Evolutionary conservation across 2,888 invertebrate species (phyloP).

Genomic region (Stramonita haemastoma): DNA sequence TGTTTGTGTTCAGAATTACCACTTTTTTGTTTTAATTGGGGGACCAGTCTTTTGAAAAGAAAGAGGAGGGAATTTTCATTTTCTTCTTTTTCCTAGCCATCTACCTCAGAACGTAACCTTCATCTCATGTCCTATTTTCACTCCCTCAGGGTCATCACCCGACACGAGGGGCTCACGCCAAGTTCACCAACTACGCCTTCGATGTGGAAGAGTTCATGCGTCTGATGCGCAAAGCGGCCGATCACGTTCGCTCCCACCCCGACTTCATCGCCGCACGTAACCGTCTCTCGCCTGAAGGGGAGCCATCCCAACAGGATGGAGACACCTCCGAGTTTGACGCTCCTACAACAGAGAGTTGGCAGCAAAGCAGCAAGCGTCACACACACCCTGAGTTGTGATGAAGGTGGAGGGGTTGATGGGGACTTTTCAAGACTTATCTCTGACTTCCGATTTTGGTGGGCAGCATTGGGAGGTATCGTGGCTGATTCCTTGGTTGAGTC

Average conservation of each 20-base stretch:
- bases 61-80: no score
- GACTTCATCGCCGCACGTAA: slow-evolving; percentile 58
- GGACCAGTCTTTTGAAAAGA: no score
- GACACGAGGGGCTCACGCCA: slow-evolving; percentile 92
- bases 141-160: slow-evolving; percentile 92
- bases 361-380: background rate
- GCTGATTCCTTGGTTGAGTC: no score
- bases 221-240: slow-evolving; percentile 85
- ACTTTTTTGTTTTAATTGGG: no score
- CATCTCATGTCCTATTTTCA: slow-evolving; percentile 37
- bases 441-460: no score
- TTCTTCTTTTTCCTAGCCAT: background rate
- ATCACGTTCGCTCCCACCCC: slow-evolving; percentile 83
- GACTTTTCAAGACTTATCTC: no score
- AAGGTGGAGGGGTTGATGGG: background rate
- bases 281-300: background rate
- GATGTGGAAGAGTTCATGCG: slow-evolving; percentile 90
- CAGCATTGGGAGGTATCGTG: no score
- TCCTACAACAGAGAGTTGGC: background rate
- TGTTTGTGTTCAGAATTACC: no score
- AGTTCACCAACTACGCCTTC: slow-evolving; percentile 97
- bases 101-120: slow-evolving; percentile 1
- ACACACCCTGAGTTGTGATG: slow-evolving; percentile 28
- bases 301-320: background rate
- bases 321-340: background rate